Conservation (phyloP, 1,140 invertebrate genomes). For the Harlomillsia oculata region DNA sequence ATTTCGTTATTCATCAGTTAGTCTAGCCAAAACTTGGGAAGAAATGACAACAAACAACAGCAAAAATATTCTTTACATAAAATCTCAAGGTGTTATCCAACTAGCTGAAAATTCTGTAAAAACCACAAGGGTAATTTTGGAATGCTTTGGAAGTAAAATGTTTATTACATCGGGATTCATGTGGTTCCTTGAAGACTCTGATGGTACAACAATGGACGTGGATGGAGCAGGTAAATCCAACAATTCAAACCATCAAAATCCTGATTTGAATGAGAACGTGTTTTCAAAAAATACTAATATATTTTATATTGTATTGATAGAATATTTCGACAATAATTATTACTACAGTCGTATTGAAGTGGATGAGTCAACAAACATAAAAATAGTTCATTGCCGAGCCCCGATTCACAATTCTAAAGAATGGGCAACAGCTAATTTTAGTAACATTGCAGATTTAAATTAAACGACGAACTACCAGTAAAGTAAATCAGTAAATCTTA, state of each 20-base stretch:
- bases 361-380: background rate
- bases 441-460: too few species aligned
- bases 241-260: background rate
- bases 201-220: background rate
- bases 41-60: too few species aligned
- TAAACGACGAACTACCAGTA: too few species aligned
- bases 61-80: too few species aligned
- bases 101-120: too few species aligned
- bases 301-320: background rate
- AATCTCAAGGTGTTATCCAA: too few species aligned
- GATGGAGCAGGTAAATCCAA: background rate
- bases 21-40: too few species aligned
- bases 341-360: conserved; percentile 1
- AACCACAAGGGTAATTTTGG: too few species aligned
- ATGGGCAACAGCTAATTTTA: too few species aligned
- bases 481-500: too few species aligned
- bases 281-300: background rate
- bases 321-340: background rate
- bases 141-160: conserved; percentile 6
- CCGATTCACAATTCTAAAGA: conserved; percentile 5
- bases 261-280: background rate
- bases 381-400: background rate
- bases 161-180: conserved; percentile 17
- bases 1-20: too few species aligned
- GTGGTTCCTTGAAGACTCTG: background rate